Percentiles rank a stretch among this genome's conserved stretches.
Conservation (phyloP, 2,113 vertebrate species). For the Actinemys pallida region DNA sequence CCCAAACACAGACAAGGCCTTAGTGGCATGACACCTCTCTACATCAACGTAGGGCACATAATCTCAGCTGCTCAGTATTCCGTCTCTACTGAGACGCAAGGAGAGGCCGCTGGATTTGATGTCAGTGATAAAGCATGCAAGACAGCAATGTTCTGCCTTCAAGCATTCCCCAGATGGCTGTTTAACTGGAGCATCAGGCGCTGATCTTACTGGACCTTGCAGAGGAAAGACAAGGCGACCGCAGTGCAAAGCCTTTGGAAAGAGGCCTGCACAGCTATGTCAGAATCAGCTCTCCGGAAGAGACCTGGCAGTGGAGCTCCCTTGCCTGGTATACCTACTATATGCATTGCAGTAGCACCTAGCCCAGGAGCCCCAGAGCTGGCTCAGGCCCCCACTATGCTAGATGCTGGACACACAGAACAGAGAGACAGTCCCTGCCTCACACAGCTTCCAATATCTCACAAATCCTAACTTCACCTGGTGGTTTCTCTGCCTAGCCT, state of each 20-base stretch:
- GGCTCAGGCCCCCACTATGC: not conserved
- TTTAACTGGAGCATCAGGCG: not conserved
- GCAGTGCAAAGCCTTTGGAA: not conserved
- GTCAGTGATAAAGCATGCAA: not conserved
- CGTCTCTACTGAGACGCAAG: not conserved
- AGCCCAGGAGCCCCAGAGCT: not conserved
- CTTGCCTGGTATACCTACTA: not conserved
- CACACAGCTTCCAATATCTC: not conserved
- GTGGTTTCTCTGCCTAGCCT: not conserved
- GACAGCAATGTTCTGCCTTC: too few species aligned
- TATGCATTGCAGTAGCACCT: not conserved
- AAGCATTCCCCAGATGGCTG: not conserved
- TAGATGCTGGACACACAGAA: not conserved
- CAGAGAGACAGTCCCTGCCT: not conserved
- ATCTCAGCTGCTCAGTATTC: not conserved
- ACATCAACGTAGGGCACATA: not conserved
- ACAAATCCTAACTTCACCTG: not conserved
- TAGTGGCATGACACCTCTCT: not conserved
- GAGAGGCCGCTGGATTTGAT: not conserved
- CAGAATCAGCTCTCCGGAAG: not conserved
- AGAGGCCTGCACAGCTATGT: not conserved
- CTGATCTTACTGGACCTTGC: not conserved
- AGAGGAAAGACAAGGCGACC: not conserved
- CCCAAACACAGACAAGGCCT: not conserved
- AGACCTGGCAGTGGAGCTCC: not conserved